A percentile compares a stretch with the other conserved stretches of the same genome.
phyloP scores from a whole-genome alignment of 2,113 vertebrate genomes.

The Crotalus helleri region DNA sequence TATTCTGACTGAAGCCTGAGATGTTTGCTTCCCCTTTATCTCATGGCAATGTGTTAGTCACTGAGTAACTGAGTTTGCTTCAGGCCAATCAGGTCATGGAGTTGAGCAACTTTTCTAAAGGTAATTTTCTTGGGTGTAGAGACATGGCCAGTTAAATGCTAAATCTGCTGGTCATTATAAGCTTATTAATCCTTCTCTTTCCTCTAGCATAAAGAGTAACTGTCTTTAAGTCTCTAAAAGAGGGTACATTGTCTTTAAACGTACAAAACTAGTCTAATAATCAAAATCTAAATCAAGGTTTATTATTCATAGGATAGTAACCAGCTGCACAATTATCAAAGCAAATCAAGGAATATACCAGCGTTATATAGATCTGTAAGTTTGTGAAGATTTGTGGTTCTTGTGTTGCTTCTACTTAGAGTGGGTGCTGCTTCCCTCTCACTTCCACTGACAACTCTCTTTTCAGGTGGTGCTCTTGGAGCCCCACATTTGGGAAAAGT shows the following conservation, averaged over 20 bases:
- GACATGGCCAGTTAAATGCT: not conserved
- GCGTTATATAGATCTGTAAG: not conserved
- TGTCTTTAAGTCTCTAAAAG: not conserved
- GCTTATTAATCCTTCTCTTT: not conserved
- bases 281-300: not conserved
- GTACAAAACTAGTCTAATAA: not conserved
- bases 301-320: not conserved
- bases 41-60: not conserved
- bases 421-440: not conserved
- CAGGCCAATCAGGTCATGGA: not conserved
- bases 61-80: not conserved
- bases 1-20: not conserved
- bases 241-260: not conserved
- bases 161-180: not conserved
- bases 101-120: not conserved
- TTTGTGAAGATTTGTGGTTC: not conserved
- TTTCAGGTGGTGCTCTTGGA: constrained; percentile 3
- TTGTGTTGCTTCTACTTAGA: not conserved
- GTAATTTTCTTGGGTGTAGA: not conserved
- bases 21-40: not conserved
- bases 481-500: not conserved
- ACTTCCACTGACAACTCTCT: not conserved
- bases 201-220: not conserved
- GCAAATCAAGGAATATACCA: not conserved
- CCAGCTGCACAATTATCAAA: not conserved